Conservation (phyloP, 1,140 invertebrate genomes). For the Panagrolaimus sp. region DNA sequence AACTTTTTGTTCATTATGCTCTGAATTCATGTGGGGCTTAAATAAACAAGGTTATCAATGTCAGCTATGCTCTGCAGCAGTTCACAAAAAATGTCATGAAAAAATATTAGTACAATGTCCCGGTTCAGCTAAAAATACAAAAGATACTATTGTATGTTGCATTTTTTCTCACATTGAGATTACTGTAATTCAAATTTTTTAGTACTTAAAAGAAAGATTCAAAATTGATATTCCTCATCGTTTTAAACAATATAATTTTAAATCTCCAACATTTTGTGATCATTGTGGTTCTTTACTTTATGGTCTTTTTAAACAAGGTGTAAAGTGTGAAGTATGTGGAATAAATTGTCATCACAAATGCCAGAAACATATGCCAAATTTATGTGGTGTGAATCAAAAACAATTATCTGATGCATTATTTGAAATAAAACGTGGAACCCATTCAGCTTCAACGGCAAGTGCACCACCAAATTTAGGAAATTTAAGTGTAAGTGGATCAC, state of each 20-base stretch:
- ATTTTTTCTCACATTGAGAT: constrained; percentile 32
- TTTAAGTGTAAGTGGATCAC: not conserved
- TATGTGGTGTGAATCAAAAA: constrained; percentile 95
- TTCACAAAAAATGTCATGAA: constrained; percentile 63
- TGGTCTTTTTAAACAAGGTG: constrained; percentile 87
- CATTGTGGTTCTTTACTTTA: constrained; percentile 95
- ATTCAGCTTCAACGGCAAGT: constrained; percentile 12
- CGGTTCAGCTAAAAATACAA: constrained; percentile 62
- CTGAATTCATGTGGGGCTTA: constrained; percentile 62
- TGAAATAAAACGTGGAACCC: constrained; percentile 73
- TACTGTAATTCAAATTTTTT: constrained; percentile 14
- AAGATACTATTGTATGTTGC: constrained; percentile 62
- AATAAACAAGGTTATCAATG: constrained; percentile 64
- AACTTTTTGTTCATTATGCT: constrained; percentile 63
- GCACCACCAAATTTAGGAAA: constrained; percentile 5
- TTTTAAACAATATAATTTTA: constrained; percentile 78
- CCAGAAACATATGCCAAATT: constrained; percentile 88
- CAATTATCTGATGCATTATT: constrained; percentile 85
- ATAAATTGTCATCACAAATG: constrained; percentile 97
- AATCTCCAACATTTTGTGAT: constrained; percentile 96
- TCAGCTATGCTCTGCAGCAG: constrained; percentile 61
- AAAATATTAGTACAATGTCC: constrained; percentile 62
- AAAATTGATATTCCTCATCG: constrained; percentile 96
- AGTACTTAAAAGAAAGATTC: constrained; percentile 68
- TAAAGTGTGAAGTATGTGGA: constrained; percentile 90